Evolutionary conservation across 2,797 vertebrate species (phyloP), one percentile per base, ranked within the genome.

Genomic region (Astyanax mexicanus): DNA sequence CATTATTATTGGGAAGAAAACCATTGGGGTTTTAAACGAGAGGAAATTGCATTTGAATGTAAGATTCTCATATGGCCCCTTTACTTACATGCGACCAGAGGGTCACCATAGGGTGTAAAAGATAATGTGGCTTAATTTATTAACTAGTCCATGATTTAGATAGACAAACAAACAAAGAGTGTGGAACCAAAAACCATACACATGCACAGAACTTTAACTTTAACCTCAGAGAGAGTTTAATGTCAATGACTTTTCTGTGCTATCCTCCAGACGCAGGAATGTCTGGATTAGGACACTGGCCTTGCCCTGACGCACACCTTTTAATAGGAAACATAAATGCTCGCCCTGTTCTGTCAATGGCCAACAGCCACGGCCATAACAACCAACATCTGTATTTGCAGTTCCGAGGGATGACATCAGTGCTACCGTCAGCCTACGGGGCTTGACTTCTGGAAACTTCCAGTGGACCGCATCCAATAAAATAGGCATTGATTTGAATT

Each of bases 321-420:
- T 71, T 70, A 73, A 75, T 38, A 58, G 44, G 68, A 57, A 40
- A 65, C 72, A 74, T 76, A 76, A 64, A 79, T 73, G 27, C 60
- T 58, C 61, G 72, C 35, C 37, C 35, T 73, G 72, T 77, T 71
- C 37, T 21, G 40, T 61, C 69, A 74, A 77, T 79, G 76, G 76
- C 77, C 25, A 13, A 9, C 69, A 52, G 38, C 67, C 77, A 81
- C 72, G 12, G 4, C 74, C 66, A 81, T 81, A 84, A 84, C 79
- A 84, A 81, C 74, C 55, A 25, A 84, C 82, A 79, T 81, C 82
- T 84, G 82, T 79, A 72, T 77, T 79, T 74, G 70, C 66, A 72
- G 61, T 80, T 76, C 70, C 65, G 54, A 25, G 38, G 65, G 15
- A 38, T 75, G 75, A 78, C 64, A 78, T 68, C 74, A 62, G 61